Conservation (phyloP, 2,797 vertebrate species). For the Notoglanidium macrostoma region DNA sequence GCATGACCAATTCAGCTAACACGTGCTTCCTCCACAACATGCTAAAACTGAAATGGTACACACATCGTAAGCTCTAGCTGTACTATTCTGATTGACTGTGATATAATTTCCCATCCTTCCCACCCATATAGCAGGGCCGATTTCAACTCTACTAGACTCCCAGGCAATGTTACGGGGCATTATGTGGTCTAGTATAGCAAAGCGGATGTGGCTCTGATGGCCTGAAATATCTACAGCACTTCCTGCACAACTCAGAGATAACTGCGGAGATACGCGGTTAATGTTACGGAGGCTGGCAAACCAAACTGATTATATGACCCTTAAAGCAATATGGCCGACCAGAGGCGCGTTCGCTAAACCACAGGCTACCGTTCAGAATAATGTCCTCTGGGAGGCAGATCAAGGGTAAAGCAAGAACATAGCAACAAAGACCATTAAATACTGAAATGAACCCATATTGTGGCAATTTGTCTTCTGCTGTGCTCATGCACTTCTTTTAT, state of each 20-base stretch:
- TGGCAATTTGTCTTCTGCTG: background rate
- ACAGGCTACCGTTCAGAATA: background rate
- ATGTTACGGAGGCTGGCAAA: conserved; percentile 13
- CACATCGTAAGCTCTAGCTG: background rate
- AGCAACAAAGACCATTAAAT: background rate
- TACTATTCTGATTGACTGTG: background rate
- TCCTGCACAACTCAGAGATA: conserved; percentile 21
- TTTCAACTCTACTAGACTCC: background rate
- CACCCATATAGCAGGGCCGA: background rate
- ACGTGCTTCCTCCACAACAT: background rate
- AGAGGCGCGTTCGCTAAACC: background rate
- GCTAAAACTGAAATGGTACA: background rate
- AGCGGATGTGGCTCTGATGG: too few species aligned
- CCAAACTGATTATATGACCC: background rate
- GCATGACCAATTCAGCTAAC: background rate
- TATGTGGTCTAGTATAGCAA: conserved; percentile 3
- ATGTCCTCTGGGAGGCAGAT: background rate
- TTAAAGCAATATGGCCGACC: conserved; percentile 13
- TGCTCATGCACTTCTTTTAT: conserved; percentile 17
- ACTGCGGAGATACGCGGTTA: background rate
- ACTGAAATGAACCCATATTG: background rate
- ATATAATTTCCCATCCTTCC: background rate
- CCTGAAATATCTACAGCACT: conserved; percentile 23
- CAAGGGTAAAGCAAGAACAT: background rate
- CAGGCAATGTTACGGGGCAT: conserved; percentile 13